Evolutionary conservation across 1,140 invertebrate species (phyloP), one percentile per base, ranked within the genome.

Genomic region (Glossosoma conforme): DNA sequence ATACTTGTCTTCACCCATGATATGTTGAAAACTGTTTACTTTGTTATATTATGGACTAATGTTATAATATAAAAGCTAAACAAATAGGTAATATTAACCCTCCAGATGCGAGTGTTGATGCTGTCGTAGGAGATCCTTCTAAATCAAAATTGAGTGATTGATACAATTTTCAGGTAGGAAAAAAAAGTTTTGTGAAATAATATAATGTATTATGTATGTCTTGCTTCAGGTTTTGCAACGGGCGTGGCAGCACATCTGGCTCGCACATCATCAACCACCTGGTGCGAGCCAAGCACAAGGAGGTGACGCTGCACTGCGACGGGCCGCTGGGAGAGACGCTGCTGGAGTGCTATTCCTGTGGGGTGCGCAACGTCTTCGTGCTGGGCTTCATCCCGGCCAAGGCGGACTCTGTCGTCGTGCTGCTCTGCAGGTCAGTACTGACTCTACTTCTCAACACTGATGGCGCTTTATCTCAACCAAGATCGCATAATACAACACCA

Each of bases 191-290:
- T n/a, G n/a, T n/a, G n/a, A n/a, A n/a, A n/a, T n/a, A n/a, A n/a
- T n/a, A n/a, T n/a, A n/a, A n/a, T n/a, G n/a, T n/a, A n/a, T n/a
- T n/a, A n/a, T n/a, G 97, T 74, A 60, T 65, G 66, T 58, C 40
- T n/a, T 51, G 9, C 19, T 54, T 51, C 15, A 72, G 72, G 72
- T 99, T 99, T 67, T 99, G 97, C 68, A 99, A 99, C 81, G 95
- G 95, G 4, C 81, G 95, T 58, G 97, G 97, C 2, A 97, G 94
- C 65, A 98, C 96, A 2, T 95, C 93, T 11, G 97, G 96, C 1
- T 97, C 95, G 40, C 97, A 99, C 63, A 98, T 99, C 54, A 92
- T 99, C 52, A 98, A 98, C 70, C 97, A 99, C 75, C 75, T 99
- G 60, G 97, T 99, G 13, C 76, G 97, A 60, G 93, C 96, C 14